These are phyloP conservation scores for Chesias legatella DNA, from an alignment of 2,888 invertebrate species.

Conservation along the genomic window DNA sequence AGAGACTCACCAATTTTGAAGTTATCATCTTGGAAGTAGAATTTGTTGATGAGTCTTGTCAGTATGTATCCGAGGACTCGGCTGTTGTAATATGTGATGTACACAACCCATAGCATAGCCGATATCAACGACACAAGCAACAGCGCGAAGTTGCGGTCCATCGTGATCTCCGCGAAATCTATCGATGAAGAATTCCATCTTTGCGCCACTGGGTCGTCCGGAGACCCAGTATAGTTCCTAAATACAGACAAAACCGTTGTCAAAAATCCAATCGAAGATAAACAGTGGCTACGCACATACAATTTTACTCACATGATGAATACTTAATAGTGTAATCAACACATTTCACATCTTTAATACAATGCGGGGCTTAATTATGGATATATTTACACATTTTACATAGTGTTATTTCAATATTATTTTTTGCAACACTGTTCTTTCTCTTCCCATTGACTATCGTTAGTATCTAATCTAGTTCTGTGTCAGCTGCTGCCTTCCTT, in stretches of 20 bases:
- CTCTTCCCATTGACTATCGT: too few species aligned
- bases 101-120: conserved; percentile 94
- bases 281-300: conserved; percentile 48
- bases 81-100: conserved; percentile 97
- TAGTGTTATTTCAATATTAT: conserved; percentile 36
- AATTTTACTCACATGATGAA: conserved; percentile 56
- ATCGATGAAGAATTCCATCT: conserved; percentile 82
- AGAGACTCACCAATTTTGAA: conserved; percentile 89
- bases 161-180: conserved; percentile 83
- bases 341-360: conserved; percentile 56
- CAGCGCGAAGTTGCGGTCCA: conserved; percentile 87
- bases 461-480: too few species aligned
- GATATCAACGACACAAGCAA: conserved; percentile 90
- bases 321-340: conserved; percentile 35
- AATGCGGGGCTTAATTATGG: conserved; percentile 33
- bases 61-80: conserved; percentile 94
- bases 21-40: conserved; percentile 92
- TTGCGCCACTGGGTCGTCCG: conserved; percentile 60
- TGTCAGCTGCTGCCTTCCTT: conserved; percentile 30
- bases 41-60: conserved; percentile 92
- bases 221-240: conserved; percentile 52
- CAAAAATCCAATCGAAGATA: conserved; percentile 39
- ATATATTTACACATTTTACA: conserved; percentile 43
- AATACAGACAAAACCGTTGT: conserved; percentile 29
- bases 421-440: conserved; percentile 43